Percentiles rank a stretch among this genome's conserved stretches.
Conservation (phyloP, 2,797 vertebrate species). For the Parotocinclus haroldoi region DNA sequence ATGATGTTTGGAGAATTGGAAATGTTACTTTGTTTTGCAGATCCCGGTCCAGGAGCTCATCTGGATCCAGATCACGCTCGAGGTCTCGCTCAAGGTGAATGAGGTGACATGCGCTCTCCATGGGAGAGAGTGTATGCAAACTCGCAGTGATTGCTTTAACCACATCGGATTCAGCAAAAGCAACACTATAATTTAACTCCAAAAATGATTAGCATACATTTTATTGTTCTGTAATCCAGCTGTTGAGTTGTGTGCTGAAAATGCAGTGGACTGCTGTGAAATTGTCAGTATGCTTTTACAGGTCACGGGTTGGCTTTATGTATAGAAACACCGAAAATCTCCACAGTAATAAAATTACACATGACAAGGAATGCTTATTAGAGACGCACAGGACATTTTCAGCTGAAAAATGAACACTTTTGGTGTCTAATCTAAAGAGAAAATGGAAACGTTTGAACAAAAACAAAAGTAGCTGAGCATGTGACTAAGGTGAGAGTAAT, state of each 20-base stretch:
- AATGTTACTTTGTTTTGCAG: constrained; percentile 83
- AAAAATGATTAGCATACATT: not conserved
- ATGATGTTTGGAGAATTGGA: constrained; percentile 71
- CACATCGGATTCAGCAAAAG: constrained; percentile 35
- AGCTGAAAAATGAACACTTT: too few species aligned
- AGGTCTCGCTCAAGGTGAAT: constrained; percentile 99
- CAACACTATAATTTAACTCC: not conserved
- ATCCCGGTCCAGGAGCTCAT: constrained; percentile 94
- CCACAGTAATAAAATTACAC: too few species aligned
- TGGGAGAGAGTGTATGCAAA: constrained; percentile 77
- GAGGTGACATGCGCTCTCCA: constrained; percentile 90
- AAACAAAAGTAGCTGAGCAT: too few species aligned
- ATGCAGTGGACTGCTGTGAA: not conserved
- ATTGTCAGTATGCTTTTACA: not conserved
- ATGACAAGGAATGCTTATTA: too few species aligned
- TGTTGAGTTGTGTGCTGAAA: too few species aligned
- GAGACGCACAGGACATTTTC: too few species aligned
- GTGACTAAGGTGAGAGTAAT: too few species aligned
- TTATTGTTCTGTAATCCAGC: too few species aligned
- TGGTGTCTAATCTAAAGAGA: too few species aligned
- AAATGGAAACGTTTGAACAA: too few species aligned
- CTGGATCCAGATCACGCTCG: constrained; percentile 96
- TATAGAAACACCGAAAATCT: too few species aligned
- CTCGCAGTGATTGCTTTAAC: constrained; percentile 61
- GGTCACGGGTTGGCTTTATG: too few species aligned